Base-by-base conservation (phyloP, 2,797 vertebrate species). In the Pteropus rufus region DNA sequence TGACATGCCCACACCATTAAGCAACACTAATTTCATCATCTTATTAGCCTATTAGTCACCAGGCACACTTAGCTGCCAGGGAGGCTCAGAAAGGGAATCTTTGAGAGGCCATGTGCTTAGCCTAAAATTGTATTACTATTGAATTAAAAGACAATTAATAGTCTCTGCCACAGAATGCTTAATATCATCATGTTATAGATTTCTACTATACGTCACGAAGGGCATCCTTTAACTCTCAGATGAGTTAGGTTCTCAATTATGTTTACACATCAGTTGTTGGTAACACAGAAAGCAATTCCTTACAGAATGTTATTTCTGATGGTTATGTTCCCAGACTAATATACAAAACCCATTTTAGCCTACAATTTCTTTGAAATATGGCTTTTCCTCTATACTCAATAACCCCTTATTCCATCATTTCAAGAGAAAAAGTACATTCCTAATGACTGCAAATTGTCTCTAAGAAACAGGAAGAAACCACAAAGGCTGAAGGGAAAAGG, bases 271-370 rank as follows among this genome's bases (percentile, higher is more conserved):
- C 39, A 36, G 44, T 72, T 89, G 29, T 92, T 58, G 49, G 39
- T 89, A 77, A 92, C 14, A 21, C 11, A 10, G 14, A 79, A 92
- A 64, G 36, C 26, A 88, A 49, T 73, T 91, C 15, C 44, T 95
- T 58, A 95, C 10, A 93, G 69, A 89, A 95, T 76, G 16, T 72
- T 79, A 67, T 92, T 92, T 95, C 41, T 77, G 39, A 62, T 21
- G 34, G 70, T 16, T 92, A 56, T 86, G 39, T 79, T 95, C 29
- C 21, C 60, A 95, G 69, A 79, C 34, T 36, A 89, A 91, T 90
- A 94, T 79, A 81, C n/a, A 95, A 58, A 83, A 70, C n/a, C 8
- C 91, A n/a, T 60, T 56, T 76, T 67, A 88, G n/a, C 10, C 18
- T 56, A 65, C 4, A 73, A 14, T 46, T 10, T 70, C 52, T 84